Evolutionary conservation across 1,140 invertebrate genomes (phyloP).

Genomic region (Lordiphosa collinella): DNA sequence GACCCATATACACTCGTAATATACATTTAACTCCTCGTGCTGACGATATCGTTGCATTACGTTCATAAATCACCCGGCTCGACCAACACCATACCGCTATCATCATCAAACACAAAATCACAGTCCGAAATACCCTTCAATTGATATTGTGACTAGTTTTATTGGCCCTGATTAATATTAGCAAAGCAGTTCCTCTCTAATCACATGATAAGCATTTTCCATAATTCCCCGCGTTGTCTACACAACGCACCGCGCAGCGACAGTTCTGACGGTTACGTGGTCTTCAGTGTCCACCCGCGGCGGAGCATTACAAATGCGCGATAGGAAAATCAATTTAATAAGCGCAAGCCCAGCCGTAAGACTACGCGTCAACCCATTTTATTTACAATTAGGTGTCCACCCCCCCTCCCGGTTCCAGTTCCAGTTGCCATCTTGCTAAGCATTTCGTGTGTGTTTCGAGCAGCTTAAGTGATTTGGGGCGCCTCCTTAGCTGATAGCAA

Average conservation of each 20-base stretch:
- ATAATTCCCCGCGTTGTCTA: conserved; percentile 42
- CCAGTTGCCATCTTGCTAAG: not conserved
- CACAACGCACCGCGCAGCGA: conserved; percentile 8
- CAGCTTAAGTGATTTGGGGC: conserved; percentile 77
- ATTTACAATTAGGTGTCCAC: conserved; percentile 69
- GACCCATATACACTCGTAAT: conserved; percentile 1
- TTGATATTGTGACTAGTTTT: conserved; percentile 69
- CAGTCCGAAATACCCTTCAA: conserved; percentile 72
- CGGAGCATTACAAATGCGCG: conserved; percentile 37
- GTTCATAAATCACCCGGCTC: conserved; percentile 34
- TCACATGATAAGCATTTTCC: conserved; percentile 70
- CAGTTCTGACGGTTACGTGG: not conserved
- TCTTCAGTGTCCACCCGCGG: conserved; percentile 17
- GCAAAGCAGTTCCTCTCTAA: conserved; percentile 59
- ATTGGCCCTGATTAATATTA: conserved; percentile 70
- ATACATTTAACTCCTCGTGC: conserved; percentile 19
- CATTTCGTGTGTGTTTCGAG: conserved; percentile 29
- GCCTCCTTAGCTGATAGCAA: conserved; percentile 73
- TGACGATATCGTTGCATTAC: conserved; percentile 37
- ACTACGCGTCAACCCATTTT: conserved; percentile 58
- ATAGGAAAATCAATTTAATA: conserved; percentile 76
- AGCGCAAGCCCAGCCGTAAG: conserved; percentile 34
- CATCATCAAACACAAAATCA: conserved; percentile 56
- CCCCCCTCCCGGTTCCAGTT: not conserved
- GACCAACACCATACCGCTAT: conserved; percentile 4